phyloP scores from a whole-genome alignment of 2,888 invertebrate genomes.

The Proisotoma minuta region DNA sequence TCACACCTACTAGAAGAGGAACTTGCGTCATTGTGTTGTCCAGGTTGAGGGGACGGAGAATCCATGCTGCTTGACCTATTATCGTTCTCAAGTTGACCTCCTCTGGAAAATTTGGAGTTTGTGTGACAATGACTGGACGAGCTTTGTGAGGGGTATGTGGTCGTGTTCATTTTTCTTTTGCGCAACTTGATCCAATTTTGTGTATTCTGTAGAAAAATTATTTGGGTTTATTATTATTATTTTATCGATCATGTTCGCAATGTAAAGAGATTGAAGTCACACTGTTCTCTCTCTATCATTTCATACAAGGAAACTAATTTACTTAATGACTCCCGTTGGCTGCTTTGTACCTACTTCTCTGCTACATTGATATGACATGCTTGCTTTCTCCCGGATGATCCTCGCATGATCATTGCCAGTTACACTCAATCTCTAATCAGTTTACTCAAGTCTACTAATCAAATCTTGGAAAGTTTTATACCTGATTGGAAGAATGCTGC shows the following conservation, averaged over 20 bases:
- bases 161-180: slow-evolving; percentile 43
- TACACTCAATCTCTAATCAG: no score
- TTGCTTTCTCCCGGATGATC: no score
- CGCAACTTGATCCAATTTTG: slow-evolving; percentile 43
- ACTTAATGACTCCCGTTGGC: no score
- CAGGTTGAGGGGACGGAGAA: background rate
- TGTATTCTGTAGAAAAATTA: slow-evolving; percentile 18
- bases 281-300: no score
- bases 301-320: no score
- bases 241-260: background rate
- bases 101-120: background rate
- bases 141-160: slow-evolving; percentile 15
- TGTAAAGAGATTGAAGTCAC: no score
- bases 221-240: background rate
- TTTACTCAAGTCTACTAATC: no score
- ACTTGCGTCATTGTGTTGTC: background rate
- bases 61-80: slow-evolving; percentile 1
- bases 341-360: no score
- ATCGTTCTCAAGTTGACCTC: background rate
- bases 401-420: no score
- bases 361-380: no score
- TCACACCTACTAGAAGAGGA: slow-evolving; percentile 9
- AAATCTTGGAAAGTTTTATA: no score
- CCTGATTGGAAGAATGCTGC: no score
- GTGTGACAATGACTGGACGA: slow-evolving; percentile 5